Conservation (phyloP, 2,888 invertebrate genomes). For the Drosophila stalkeri region DNA sequence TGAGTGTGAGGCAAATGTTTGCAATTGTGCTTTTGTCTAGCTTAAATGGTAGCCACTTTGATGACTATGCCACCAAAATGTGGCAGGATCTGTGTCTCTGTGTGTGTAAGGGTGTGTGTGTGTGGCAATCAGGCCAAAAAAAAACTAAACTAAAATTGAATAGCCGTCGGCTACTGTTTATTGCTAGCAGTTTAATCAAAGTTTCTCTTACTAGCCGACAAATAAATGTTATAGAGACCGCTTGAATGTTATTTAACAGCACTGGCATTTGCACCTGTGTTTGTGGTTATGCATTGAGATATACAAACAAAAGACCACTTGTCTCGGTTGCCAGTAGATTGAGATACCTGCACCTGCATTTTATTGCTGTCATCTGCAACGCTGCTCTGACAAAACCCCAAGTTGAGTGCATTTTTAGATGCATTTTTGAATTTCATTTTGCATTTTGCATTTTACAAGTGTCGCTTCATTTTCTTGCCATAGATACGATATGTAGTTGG, state of each 20-base stretch:
- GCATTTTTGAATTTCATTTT: slow-evolving; percentile 49
- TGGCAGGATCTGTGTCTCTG: slow-evolving; percentile 2
- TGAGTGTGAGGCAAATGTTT: slow-evolving; percentile 43
- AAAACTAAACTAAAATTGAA: slow-evolving; percentile 33
- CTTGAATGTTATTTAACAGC: slow-evolving; percentile 60
- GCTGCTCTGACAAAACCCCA: slow-evolving; percentile 34
- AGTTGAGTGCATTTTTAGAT: slow-evolving; percentile 66
- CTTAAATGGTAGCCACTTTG: slow-evolving; percentile 51
- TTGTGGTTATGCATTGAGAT: neutral
- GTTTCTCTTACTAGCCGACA: slow-evolving; percentile 17
- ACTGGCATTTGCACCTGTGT: slow-evolving; percentile 43
- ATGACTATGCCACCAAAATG: slow-evolving; percentile 22
- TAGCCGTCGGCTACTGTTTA: slow-evolving; percentile 36
- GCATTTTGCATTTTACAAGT: slow-evolving; percentile 51
- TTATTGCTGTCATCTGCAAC: slow-evolving; percentile 76
- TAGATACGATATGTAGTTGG: neutral
- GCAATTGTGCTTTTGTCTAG: slow-evolving; percentile 61
- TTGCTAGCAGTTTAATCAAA: slow-evolving; percentile 24
- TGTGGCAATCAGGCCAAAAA: slow-evolving; percentile 2
- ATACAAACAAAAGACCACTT: slow-evolving; percentile 42
- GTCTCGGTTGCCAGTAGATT: slow-evolving; percentile 28
- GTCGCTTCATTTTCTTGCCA: slow-evolving; percentile 30
- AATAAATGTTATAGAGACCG: slow-evolving; percentile 2
- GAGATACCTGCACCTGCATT: slow-evolving; percentile 70
- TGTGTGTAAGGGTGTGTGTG: neutral